phyloP scores from a whole-genome alignment of 2,888 invertebrate species.

The Andrena chrysosceles region DNA sequence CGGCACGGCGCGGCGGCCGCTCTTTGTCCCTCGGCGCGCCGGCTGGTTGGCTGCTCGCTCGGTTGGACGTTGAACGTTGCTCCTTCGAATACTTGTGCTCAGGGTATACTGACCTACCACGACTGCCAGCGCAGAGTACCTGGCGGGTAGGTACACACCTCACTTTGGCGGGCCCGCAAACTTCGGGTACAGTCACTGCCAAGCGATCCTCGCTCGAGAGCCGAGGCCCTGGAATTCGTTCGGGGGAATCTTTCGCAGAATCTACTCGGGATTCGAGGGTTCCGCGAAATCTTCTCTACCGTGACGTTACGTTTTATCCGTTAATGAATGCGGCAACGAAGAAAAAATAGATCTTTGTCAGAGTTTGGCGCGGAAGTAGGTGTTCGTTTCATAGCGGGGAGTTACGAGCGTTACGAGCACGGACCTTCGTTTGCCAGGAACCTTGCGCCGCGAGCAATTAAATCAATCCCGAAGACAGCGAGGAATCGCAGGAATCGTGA shows the following conservation, averaged over 20 bases:
- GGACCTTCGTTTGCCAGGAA: not conserved
- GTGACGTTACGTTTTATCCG: not conserved
- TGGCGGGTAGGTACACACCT: slow-evolving; percentile 74
- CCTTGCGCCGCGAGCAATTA: not conserved
- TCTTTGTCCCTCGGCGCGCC: slow-evolving; percentile 75
- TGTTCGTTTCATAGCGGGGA: too few species aligned
- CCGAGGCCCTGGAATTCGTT: slow-evolving; percentile 8
- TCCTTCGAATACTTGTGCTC: slow-evolving; percentile 76
- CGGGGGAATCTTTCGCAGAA: not conserved
- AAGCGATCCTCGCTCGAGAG: slow-evolving; percentile 39
- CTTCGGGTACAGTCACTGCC: slow-evolving; percentile 79
- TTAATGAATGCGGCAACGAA: not conserved
- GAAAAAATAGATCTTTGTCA: not conserved
- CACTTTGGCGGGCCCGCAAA: slow-evolving; percentile 79
- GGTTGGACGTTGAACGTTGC: slow-evolving; percentile 73
- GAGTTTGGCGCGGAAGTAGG: not conserved
- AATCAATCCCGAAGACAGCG: not conserved
- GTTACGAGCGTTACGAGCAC: not conserved
- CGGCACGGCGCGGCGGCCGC: slow-evolving; percentile 64
- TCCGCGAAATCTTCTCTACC: not conserved
- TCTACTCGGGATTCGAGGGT: not conserved
- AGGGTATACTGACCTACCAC: slow-evolving; percentile 73
- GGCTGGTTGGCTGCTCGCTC: slow-evolving; percentile 71
- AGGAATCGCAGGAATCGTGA: not conserved
- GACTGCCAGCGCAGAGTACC: slow-evolving; percentile 70